A percentile compares a stretch with the other conserved stretches of the same genome.
These are phyloP conservation scores for Drosophila ohnishii DNA, from an alignment of 1,140 invertebrate species.

Conservation along the genomic window DNA sequence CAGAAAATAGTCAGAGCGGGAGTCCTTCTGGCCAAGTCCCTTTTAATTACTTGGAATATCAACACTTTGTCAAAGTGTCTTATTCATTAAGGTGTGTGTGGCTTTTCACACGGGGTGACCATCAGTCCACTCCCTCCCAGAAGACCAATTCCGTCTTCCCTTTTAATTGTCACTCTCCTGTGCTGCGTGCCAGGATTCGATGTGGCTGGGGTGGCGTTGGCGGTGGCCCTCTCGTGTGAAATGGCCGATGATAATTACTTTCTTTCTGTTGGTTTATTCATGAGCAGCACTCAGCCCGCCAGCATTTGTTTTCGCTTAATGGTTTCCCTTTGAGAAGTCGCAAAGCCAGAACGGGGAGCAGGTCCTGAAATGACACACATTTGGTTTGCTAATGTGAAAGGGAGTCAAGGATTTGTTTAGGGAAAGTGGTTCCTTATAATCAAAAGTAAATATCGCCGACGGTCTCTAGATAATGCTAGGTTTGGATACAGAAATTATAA, in stretches of 20 bases:
- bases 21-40: slow-evolving; percentile 52
- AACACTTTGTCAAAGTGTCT: slow-evolving; percentile 79
- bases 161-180: slow-evolving; percentile 60
- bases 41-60: slow-evolving; percentile 81
- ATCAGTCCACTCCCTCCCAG: slow-evolving; percentile 19
- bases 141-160: slow-evolving; percentile 27
- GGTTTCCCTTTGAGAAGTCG: slow-evolving; percentile 59
- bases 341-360: slow-evolving; percentile 13
- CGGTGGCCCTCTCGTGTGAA: slow-evolving; percentile 43
- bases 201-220: slow-evolving; percentile 13
- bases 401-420: neutral
- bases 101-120: slow-evolving; percentile 10
- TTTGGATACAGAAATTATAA: neutral
- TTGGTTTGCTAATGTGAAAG: slow-evolving; percentile 34
- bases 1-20: slow-evolving; percentile 68
- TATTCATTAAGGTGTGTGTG: slow-evolving; percentile 62
- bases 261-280: slow-evolving; percentile 67
- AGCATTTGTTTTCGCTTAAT: slow-evolving; percentile 71
- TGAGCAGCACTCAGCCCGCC: slow-evolving; percentile 45
- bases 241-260: slow-evolving; percentile 74
- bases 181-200: slow-evolving; percentile 3
- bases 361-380: slow-evolving; percentile 17
- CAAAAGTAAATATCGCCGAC: neutral
- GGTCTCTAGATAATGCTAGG: no score
- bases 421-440: neutral